Evolutionary conservation across 2,888 invertebrate species (phyloP).

Genomic region (Dasysyrphus tricinctus): DNA sequence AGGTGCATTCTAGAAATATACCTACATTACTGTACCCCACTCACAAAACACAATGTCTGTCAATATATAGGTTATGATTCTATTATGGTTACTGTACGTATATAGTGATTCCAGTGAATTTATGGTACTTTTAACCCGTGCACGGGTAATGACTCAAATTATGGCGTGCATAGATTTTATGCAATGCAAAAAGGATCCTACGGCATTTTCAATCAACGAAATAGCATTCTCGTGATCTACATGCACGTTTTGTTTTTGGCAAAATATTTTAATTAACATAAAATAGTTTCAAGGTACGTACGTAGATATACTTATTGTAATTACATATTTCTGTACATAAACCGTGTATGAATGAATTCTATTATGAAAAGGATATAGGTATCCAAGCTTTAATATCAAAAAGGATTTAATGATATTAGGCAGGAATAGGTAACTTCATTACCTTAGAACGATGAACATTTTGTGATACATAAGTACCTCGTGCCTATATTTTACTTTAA

Average conservation of each 20-base stretch:
- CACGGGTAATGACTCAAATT: constrained; percentile 58
- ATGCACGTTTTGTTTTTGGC: constrained; percentile 54
- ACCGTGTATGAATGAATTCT: too few species aligned
- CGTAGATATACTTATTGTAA: neutral
- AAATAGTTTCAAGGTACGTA: constrained; percentile 31
- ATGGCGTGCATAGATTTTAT: constrained; percentile 36
- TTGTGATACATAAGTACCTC: too few species aligned
- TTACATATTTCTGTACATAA: neutral
- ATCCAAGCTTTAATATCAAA: too few species aligned
- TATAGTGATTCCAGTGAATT: constrained; percentile 37
- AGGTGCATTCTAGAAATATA: neutral
- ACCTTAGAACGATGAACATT: too few species aligned
- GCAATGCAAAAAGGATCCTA: constrained; percentile 4
- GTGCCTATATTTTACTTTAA: too few species aligned
- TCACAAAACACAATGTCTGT: neutral
- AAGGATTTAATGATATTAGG: too few species aligned
- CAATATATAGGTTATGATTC: constrained; percentile 31
- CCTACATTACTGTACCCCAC: neutral
- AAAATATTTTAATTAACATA: constrained; percentile 65
- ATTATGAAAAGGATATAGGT: too few species aligned
- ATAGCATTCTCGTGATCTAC: constrained; percentile 34
- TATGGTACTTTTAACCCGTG: constrained; percentile 47
- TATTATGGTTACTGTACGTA: too few species aligned
- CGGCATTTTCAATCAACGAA: constrained; percentile 19
- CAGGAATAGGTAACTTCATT: too few species aligned